These are phyloP conservation scores for Struthio camelus DNA, from an alignment of 2,113 vertebrate genomes.

Conservation along the genomic window DNA sequence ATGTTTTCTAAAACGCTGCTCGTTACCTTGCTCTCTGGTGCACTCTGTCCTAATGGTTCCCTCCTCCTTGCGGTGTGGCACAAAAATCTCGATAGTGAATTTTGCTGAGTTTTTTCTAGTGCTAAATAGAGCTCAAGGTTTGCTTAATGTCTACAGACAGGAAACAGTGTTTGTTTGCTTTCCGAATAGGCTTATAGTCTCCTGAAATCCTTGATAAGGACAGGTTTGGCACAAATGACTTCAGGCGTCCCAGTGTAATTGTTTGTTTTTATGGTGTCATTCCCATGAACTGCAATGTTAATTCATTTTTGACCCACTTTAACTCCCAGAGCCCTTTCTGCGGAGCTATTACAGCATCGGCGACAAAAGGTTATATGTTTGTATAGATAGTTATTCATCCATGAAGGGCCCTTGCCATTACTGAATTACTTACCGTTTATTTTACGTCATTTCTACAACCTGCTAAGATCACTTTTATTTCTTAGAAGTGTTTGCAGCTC, in stretches of 20 bases:
- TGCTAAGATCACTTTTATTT: not conserved
- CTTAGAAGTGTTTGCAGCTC: not conserved
- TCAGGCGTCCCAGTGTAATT: not conserved
- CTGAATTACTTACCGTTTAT: not conserved
- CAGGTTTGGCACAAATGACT: not conserved
- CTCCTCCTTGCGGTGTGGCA: rapidly evolving
- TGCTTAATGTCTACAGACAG: not conserved
- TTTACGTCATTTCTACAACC: not conserved
- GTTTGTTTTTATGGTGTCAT: not conserved
- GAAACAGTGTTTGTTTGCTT: not conserved
- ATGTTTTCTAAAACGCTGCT: not conserved
- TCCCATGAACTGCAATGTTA: not conserved
- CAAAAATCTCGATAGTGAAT: not conserved
- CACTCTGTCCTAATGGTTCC: rapidly evolving
- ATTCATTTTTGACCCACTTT: not conserved
- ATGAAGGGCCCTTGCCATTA: not conserved
- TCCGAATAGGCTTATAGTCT: not conserved
- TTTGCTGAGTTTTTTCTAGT: not conserved
- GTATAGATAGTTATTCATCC: not conserved
- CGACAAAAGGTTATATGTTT: not conserved
- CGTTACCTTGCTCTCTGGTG: not conserved
- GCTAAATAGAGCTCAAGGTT: not conserved
- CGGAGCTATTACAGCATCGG: not conserved
- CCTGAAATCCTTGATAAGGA: rapidly evolving
- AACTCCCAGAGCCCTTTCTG: not conserved